phyloP scores from a whole-genome alignment of 2,888 invertebrate genomes.

The Drosophila yooni region DNA sequence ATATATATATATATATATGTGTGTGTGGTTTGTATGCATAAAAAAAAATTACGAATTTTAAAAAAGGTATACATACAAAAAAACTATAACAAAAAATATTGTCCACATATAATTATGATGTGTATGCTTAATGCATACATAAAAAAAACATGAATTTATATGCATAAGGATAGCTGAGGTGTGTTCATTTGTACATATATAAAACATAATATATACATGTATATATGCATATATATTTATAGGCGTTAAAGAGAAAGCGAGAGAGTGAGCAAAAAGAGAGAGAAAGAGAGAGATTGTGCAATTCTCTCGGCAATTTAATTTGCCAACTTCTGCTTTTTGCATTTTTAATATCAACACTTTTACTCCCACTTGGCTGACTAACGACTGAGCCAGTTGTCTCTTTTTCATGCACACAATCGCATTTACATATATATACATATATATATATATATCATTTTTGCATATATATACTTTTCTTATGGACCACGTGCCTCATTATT shows the following conservation, averaged over 20 bases:
- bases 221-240: background rate
- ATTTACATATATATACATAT: background rate
- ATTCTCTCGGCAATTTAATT: constrained; percentile 65
- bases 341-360: constrained; percentile 78
- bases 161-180: background rate
- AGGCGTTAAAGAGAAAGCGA: constrained; percentile 1
- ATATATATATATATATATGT: too few relatives aligned
- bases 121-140: background rate
- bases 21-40: too few relatives aligned
- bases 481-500: constrained; percentile 76
- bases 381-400: constrained; percentile 71
- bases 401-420: constrained; percentile 48
- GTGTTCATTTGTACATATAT: background rate
- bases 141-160: background rate
- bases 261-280: constrained; percentile 3
- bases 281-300: constrained; percentile 28
- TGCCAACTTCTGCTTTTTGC: constrained; percentile 66
- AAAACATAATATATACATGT: constrained; percentile 5
- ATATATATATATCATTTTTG: constrained; percentile 22
- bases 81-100: background rate
- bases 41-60: too few relatives aligned
- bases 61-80: background rate
- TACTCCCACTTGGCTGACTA: constrained; percentile 55
- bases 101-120: background rate
- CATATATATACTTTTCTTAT: constrained; percentile 51